These are phyloP conservation scores for Girardinichthys multiradiatus DNA, from an alignment of 2,113 vertebrate species.

Conservation along the genomic window DNA sequence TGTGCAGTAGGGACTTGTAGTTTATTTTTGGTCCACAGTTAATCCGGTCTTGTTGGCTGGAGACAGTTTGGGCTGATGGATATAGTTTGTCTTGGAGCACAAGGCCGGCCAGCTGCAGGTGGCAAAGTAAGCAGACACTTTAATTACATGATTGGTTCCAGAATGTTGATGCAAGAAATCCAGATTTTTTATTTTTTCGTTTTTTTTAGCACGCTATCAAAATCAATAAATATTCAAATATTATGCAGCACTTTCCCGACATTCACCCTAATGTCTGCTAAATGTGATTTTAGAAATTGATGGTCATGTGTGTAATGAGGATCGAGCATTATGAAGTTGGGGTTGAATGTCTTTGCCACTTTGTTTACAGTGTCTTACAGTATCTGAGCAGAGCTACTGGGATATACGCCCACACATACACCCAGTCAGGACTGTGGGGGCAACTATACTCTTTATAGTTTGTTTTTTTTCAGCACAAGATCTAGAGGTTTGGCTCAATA, in stretches of 20 bases:
- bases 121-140: constrained; percentile 12
- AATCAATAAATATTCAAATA: constrained; percentile 50
- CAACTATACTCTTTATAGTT: neutral
- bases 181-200: constrained; percentile 8
- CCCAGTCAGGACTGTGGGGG: constrained; percentile 7
- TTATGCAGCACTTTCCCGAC: constrained; percentile 19
- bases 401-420: constrained; percentile 3
- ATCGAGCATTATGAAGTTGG: constrained; percentile 40
- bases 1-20: neutral
- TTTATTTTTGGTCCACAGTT: constrained; percentile 7
- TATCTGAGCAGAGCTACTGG: neutral
- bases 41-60: constrained; percentile 4
- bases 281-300: constrained; percentile 51
- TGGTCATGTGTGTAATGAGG: constrained; percentile 40
- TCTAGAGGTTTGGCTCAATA: too few relatives aligned
- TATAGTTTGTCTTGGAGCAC: constrained; percentile 9
- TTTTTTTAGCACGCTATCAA: constrained; percentile 16
- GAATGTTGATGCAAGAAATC: constrained; percentile 38
- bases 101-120: constrained; percentile 4
- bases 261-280: constrained; percentile 44
- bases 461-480: too few relatives aligned
- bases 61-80: constrained; percentile 33
- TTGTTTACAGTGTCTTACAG: constrained; percentile 12
- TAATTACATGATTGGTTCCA: constrained; percentile 30
- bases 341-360: constrained; percentile 25